Evolutionary conservation across 2,797 vertebrate species (phyloP).

Genomic region (Coregonus ussuriensis): DNA sequence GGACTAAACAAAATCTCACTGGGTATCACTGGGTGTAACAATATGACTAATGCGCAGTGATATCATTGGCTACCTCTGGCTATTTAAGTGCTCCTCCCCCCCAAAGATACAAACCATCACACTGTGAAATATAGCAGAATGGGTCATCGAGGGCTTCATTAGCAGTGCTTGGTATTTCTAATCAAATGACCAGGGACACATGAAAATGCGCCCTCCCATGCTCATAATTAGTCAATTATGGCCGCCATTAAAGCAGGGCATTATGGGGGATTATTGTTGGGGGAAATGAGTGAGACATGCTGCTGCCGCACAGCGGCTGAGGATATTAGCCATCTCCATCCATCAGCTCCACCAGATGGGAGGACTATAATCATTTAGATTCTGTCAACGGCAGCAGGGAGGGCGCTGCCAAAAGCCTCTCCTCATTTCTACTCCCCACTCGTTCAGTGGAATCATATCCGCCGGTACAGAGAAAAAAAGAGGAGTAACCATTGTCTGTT

Average conservation of each 20-base stretch:
- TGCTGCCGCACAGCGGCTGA: slow-evolving; percentile 33
- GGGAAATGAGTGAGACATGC: slow-evolving; percentile 58
- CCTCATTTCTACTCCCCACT: slow-evolving; percentile 41
- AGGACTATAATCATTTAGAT: slow-evolving; percentile 58
- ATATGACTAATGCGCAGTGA: not conserved
- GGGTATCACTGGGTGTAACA: not conserved
- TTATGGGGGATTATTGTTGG: slow-evolving; percentile 48
- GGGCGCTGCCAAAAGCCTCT: slow-evolving; percentile 53
- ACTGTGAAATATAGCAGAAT: not conserved
- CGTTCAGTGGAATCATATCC: slow-evolving; percentile 50
- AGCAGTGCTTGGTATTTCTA: slow-evolving; percentile 42
- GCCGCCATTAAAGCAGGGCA: slow-evolving; percentile 51
- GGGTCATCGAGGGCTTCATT: slow-evolving; percentile 47
- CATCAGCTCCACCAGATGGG: slow-evolving; percentile 46
- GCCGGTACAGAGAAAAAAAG: slow-evolving; percentile 22
- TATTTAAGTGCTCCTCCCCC: not conserved
- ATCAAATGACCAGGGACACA: slow-evolving; percentile 43
- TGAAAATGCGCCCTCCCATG: slow-evolving; percentile 3
- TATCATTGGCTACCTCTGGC: not conserved
- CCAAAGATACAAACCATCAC: not conserved
- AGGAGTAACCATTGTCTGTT: slow-evolving; percentile 32
- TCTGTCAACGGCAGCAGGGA: slow-evolving; percentile 57
- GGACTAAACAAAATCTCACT: slow-evolving; percentile 2
- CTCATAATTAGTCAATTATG: slow-evolving; percentile 59
- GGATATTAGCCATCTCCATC: slow-evolving; percentile 52